Base-by-base conservation (phyloP, 2,888 invertebrate genomes). In the Macaria liturata region DNA sequence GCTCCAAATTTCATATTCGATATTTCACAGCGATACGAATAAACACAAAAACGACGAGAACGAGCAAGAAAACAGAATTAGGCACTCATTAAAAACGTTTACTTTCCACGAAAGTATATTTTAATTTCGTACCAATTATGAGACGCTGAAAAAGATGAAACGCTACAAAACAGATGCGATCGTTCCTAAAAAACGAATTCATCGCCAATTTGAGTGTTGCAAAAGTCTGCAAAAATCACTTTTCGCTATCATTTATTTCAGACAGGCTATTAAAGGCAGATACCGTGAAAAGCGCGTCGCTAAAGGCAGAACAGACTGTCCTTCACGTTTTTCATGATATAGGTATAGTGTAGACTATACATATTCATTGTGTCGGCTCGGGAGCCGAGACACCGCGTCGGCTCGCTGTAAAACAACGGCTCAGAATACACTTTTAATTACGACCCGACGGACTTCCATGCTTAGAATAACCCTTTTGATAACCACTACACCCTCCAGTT, bases 391-490 rank as follows among this genome's bases (percentile, higher is more conserved):
- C 80, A 76, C 75, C 54, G 57, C 57, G 57, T 54, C 72, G 73
- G 77, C 71, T 71, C 69, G 72, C 74, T 76, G 75, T 82, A 80
- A 81, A 82, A 83, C 82, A 81, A 83, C 80, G 71, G 72, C 71
- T 75, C 76, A 74, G 77, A 80, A 83, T 80, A 81, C 81, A 76
- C 78, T 80, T 83, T 82, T 82, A 83, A 83, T 83, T 82, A 83
- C 79, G 70, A 72, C 66, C 71, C 68, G 78, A 75, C 80, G 80
- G 76, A 70, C 76, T 67, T 64, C 77, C 70, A 70, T 71, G 78
- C 78, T 79, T 81, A 77, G 78, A 78, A 77, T 74, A 37, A 77
- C 61, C 76, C 81, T 77, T 79, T 82, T 80, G 80, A 80, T 76
- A 79, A 76, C 72, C 72, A 66, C 70, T 71, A 59, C 67, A 61